Evolutionary conservation across 2,888 invertebrate species (phyloP), one percentile per base, ranked within the genome.

Genomic region (Byasa hedistus): DNA sequence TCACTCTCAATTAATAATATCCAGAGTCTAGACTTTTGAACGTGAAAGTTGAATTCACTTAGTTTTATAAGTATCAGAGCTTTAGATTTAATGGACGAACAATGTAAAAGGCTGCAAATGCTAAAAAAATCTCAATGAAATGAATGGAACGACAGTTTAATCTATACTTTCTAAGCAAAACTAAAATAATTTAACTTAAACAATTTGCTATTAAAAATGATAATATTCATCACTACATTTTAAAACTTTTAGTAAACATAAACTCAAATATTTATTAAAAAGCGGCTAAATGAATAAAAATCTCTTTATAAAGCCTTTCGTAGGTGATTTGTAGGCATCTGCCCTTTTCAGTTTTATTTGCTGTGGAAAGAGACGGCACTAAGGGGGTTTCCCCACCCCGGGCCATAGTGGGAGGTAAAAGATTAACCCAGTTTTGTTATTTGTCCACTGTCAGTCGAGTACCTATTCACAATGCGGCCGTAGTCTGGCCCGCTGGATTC

Each of bases 401-500:
- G 69, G 73, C 71, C 79, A 73, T 81, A 70, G 81, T 86, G 89
- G 91, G 91, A 85, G 91, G 91, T 85, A 85, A 90, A 90, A 91
- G 91, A 91, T 91, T 91, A 91, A 91, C 91, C 91, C 88, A 91
- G 91, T 91, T 91, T 90, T 89, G 91, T 91, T 91, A 91, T 91
- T 91, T 91, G 91, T 91, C 91, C 91, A 91, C 89, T 91, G 91
- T 89, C 91, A 91, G 90, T 89, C 82, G 89, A 90, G 91, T 91
- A 87, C 87, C 86, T 87, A 87, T 87, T 89, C 89, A 90, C 91
- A 89, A 89, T 89, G 87, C 85, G 86, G 86, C 86, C 79, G 81
- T 81, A 87, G 87, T 87, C 87, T 86, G 80, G 82, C 83, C 80
- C 81, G 79, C 79, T 84, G 84, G 85, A 85, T 86, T 86, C 84